phyloP scores from a whole-genome alignment of 1,140 invertebrate species.

The Cydia splendana region DNA sequence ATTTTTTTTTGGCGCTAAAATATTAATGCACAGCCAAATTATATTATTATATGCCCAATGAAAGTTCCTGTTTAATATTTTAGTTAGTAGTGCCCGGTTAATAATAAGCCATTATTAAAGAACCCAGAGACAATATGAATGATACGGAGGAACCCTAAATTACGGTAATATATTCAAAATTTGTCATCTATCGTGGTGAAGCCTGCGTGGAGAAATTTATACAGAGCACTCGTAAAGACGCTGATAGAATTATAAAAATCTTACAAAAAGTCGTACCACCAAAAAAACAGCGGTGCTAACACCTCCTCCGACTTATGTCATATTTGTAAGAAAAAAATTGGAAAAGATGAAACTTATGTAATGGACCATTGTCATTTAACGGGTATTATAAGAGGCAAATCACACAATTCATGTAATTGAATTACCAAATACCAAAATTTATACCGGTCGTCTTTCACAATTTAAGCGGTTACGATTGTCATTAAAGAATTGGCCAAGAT shows the following conservation, averaged over 20 bases:
- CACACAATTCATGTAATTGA: conserved; percentile 63
- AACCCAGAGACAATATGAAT: too few relatives aligned
- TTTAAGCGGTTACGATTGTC: conserved; percentile 40
- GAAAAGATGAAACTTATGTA: conserved; percentile 40
- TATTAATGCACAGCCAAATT: too few relatives aligned
- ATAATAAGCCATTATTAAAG: too few relatives aligned
- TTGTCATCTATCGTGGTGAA: conserved; percentile 20
- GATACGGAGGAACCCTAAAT: too few relatives aligned
- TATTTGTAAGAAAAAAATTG: conserved; percentile 50
- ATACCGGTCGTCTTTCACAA: conserved; percentile 43
- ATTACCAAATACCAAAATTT: conserved; percentile 46
- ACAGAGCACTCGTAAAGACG: background rate
- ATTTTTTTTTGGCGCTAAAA: too few relatives aligned
- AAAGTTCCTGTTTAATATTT: too few relatives aligned
- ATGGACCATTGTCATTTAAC: conserved; percentile 61
- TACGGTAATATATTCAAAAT: too few relatives aligned
- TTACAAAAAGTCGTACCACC: conserved; percentile 38
- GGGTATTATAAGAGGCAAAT: conserved; percentile 53
- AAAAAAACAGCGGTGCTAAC: background rate
- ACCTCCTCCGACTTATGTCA: conserved; percentile 41
- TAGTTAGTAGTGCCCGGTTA: too few relatives aligned
- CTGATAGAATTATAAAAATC: conserved; percentile 32
- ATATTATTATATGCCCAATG: too few relatives aligned
- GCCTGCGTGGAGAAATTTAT: conserved; percentile 25
- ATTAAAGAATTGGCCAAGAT: conserved; percentile 34